phyloP scores from a whole-genome alignment of 2,888 invertebrate genomes.

The Himalopsyche tibetana region DNA sequence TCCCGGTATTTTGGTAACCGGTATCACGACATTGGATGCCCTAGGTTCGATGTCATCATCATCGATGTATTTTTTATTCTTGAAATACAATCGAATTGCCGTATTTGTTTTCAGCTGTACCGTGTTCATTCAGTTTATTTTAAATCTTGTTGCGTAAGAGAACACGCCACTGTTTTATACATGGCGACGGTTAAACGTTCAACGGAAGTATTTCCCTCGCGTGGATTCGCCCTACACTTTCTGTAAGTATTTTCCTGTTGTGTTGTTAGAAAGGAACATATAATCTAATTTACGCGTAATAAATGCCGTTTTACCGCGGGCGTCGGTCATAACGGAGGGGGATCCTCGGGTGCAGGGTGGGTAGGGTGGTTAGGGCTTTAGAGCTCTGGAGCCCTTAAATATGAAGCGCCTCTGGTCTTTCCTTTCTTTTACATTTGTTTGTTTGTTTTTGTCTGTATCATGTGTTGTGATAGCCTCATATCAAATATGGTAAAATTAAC shows the following conservation, averaged over 20 bases:
- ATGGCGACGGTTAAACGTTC: slow-evolving; percentile 41
- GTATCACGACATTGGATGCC: too few species aligned
- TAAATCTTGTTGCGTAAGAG: neutral
- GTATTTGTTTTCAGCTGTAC: neutral
- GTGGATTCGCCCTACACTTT: slow-evolving; percentile 42
- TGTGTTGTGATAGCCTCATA: slow-evolving; percentile 22
- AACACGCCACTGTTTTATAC: slow-evolving; percentile 23
- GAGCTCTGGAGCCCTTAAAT: neutral
- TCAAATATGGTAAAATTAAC: slow-evolving; percentile 25
- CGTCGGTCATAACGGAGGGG: slow-evolving; percentile 48
- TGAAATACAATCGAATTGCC: too few species aligned
- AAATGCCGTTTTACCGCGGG: slow-evolving; percentile 58
- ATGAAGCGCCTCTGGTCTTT: slow-evolving; percentile 36
- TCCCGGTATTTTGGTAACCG: too few species aligned
- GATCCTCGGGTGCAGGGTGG: slow-evolving; percentile 16
- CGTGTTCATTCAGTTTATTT: neutral
- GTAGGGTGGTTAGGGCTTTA: slow-evolving; percentile 32
- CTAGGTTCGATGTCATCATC: too few species aligned
- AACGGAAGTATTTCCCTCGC: slow-evolving; percentile 38
- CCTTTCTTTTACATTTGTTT: slow-evolving; percentile 24
- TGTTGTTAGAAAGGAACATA: slow-evolving; percentile 52
- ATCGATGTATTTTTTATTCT: too few species aligned
- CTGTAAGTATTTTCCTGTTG: slow-evolving; percentile 44
- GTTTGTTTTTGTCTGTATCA: slow-evolving; percentile 35
- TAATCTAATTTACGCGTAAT: slow-evolving; percentile 62